A percentile compares a stretch with the other conserved stretches of the same genome.
Evolutionary conservation across 2,888 invertebrate genomes (phyloP).

Genomic region (Periphyllus acericola): DNA sequence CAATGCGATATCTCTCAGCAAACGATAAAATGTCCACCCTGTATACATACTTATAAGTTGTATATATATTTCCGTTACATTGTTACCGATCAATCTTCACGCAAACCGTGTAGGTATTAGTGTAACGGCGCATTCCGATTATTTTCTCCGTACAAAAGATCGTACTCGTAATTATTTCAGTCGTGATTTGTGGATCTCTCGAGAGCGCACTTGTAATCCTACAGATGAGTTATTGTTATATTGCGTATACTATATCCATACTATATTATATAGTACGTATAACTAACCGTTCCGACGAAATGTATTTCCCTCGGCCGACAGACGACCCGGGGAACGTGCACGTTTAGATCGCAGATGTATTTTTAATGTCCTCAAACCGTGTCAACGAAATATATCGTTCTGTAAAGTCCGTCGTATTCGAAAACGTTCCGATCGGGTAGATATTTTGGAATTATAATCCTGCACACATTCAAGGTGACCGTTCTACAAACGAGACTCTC

Average conservation of each 20-base stretch:
- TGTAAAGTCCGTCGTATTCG: neutral
- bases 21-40: neutral
- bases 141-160: neutral
- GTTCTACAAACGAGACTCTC: neutral
- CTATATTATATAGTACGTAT: neutral
- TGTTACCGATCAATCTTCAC: neutral
- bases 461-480: neutral
- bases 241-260: neutral
- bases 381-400: neutral
- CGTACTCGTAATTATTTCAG: neutral
- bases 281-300: neutral
- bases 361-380: constrained; percentile 1
- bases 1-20: neutral
- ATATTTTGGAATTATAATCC: neutral
- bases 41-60: neutral
- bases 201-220: neutral
- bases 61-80: neutral
- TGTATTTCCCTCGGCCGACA: neutral
- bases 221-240: neutral
- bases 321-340: neutral
- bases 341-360: neutral
- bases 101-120: neutral
- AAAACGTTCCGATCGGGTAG: neutral
- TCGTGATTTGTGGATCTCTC: constrained; percentile 4
- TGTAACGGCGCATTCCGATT: neutral